Evolutionary conservation across 1,140 invertebrate species (phyloP).

Genomic region (Euglossa dilemma): DNA sequence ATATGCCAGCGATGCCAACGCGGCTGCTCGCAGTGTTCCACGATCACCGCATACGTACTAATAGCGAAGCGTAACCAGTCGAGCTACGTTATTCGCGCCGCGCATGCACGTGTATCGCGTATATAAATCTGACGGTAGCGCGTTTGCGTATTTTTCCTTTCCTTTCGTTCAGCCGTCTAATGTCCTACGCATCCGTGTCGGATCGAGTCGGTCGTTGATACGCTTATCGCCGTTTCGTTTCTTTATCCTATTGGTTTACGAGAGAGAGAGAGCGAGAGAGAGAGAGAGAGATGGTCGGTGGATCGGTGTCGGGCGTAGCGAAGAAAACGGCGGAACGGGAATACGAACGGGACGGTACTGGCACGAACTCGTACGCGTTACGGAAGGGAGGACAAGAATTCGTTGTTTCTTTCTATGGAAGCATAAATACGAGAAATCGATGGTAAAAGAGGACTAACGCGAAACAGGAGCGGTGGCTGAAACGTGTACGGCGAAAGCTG

Average conservation of each 20-base stretch:
- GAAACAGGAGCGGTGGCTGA: conserved; percentile 28
- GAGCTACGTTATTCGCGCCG: conserved; percentile 70
- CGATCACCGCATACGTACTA: conserved; percentile 69
- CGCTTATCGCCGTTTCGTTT: too few species aligned
- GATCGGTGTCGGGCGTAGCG: neutral
- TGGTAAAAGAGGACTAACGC: conserved; percentile 56
- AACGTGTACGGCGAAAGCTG: conserved; percentile 20
- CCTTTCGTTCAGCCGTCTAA: too few species aligned
- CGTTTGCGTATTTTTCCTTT: neutral
- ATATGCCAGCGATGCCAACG: conserved; percentile 39
- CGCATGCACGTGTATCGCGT: conserved; percentile 61
- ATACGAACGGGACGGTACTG: too few species aligned
- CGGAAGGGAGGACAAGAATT: neutral
- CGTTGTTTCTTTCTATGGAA: conserved; percentile 30
- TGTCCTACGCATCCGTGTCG: too few species aligned
- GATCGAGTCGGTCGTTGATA: too few species aligned
- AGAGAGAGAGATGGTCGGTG: too few species aligned
- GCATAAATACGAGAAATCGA: conserved; percentile 59
- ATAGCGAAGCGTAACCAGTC: conserved; percentile 67
- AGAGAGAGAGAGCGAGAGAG: too few species aligned
- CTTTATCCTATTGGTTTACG: too few species aligned
- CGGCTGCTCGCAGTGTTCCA: conserved; percentile 37
- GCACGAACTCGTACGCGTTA: too few species aligned
- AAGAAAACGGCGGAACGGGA: neutral
- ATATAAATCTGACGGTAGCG: neutral